Base-by-base conservation (phyloP, 2,113 vertebrate genomes). In the Athene noctua region DNA sequence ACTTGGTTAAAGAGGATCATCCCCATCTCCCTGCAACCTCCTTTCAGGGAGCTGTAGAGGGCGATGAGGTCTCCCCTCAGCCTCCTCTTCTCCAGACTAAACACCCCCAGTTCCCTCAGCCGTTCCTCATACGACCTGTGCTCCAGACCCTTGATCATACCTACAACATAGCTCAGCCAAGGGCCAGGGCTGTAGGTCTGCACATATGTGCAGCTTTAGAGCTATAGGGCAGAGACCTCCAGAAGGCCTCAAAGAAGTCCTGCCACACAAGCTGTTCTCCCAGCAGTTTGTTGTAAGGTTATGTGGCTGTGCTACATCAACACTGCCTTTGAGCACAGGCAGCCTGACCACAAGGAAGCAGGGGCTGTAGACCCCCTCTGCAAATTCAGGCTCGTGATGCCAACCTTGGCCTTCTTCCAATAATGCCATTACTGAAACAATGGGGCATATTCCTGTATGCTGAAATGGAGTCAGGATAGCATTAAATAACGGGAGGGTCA, bases 311-410 rank as follows among this genome's bases (percentile, higher is more conserved):
- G 5, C 3, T 21, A 17, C 47, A 62, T 27, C 34, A n/a, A 2
- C 10, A 7, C 7, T 23, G 38, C 13, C 21, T 65, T 21, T 46
- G 32, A 46, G 51, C 44, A 38, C 21, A 27, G 19, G 3, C 15
- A 87, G 21, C 22, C 54, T n/a, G 55, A 42, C 6, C 16, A 55
- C 29, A 14, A 23, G 49, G 54, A 40, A 3, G 5, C 8, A 79
- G 8, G 3, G 3, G 4, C 9, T 40, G 3, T 3, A 49, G 29
- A 81, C 3, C 3, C 15, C 10, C 32, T 23, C 14, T 20, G 16
- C 1, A 6, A 63, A 65, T 14, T 38, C 44, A 51, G 32, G 3
- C 19, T 8, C 7, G 2, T 38, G 51, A 42, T 1, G 3, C 13
- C 26, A 85, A 38, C 22, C 8, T 42, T 32, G 26, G 14, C 40